Evolutionary conservation across 2,113 vertebrate genomes (phyloP), one percentile per base, ranked within the genome.

Genomic region (Rallus limicola): DNA sequence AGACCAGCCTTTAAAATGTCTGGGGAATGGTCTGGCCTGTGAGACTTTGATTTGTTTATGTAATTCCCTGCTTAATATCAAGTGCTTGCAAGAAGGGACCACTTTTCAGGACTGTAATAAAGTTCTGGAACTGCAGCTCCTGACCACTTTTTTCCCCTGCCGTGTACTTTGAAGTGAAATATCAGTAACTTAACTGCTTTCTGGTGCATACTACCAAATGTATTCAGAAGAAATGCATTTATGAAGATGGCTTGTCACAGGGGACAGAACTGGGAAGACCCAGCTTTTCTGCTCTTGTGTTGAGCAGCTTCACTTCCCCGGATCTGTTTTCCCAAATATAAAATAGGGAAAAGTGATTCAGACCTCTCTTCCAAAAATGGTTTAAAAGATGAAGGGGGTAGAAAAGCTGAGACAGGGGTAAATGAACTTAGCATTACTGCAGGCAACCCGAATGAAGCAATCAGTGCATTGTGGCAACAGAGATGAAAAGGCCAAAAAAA

Each of bases 41-140:
- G 76, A 88, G 42, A 63, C 52, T 75, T 76, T 88, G 85, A 90
- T 93, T 88, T 88, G 36, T 89, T 95, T 84, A 17, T 81, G 34
- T 90, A 68, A 84, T 88, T 86, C 90, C 90, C 40, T 78, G 42
- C 38, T 86, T 86, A 56, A 44, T 94, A 68, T 64, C 46, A 95
- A 81, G 63, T 38, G 36, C n/a, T 60, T 67, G 63, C 63, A 70
- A 36, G 64, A 83, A 88, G 64, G 42, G 34, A 70, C 75, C 19
- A 3, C 68, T 88, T 93, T 92, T 78, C 46, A 60, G 24, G 20
- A 83, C 25, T 75, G 23, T 74, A 80, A 77, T 63, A 42, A 6
- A 34, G 50, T 65, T n/a, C 46, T 92, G 36, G 4, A 90, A 67
- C 34, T 82, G 58, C 44, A 58, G 19, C 53, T 86, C 14, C 52